Conservation (phyloP, 1,140 invertebrate species). For the Drosophila azteca region DNA sequence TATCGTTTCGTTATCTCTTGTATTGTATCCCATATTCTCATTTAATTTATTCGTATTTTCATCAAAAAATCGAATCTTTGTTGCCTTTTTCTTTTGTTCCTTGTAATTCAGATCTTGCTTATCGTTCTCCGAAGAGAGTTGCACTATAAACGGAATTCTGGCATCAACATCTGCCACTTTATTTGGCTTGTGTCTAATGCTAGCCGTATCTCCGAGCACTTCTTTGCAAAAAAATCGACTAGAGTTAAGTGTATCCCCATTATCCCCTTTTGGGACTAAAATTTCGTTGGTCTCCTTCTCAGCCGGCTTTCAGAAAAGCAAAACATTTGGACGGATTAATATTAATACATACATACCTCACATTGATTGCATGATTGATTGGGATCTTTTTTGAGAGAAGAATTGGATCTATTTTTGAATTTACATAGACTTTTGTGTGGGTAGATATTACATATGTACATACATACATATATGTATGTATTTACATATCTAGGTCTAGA, state of each 20-base stretch:
- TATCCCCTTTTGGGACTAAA: slow-evolving; percentile 16
- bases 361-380: no score
- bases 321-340: not conserved
- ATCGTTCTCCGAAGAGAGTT: slow-evolving; percentile 8
- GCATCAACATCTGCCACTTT: slow-evolving; percentile 62
- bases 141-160: slow-evolving; percentile 24
- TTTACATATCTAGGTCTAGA: no score
- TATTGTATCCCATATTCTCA: slow-evolving; percentile 47
- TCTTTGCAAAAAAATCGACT: slow-evolving; percentile 1
- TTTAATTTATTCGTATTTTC: slow-evolving; percentile 32
- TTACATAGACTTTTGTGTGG: no score
- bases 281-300: slow-evolving; percentile 52
- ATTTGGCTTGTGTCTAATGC: slow-evolving; percentile 65
- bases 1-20: slow-evolving; percentile 50
- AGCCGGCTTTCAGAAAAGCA: slow-evolving; percentile 43
- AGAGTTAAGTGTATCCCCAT: slow-evolving; percentile 34
- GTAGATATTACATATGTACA: no score
- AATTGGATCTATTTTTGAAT: not conserved
- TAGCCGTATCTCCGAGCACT: slow-evolving; percentile 25
- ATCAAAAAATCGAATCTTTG: slow-evolving; percentile 44
- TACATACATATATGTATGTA: no score
- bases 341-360: no score
- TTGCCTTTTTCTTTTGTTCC: not conserved
- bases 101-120: no score
- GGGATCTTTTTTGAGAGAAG: not conserved